phyloP scores from a whole-genome alignment of 2,888 invertebrate genomes.

The Meta bourneti region DNA sequence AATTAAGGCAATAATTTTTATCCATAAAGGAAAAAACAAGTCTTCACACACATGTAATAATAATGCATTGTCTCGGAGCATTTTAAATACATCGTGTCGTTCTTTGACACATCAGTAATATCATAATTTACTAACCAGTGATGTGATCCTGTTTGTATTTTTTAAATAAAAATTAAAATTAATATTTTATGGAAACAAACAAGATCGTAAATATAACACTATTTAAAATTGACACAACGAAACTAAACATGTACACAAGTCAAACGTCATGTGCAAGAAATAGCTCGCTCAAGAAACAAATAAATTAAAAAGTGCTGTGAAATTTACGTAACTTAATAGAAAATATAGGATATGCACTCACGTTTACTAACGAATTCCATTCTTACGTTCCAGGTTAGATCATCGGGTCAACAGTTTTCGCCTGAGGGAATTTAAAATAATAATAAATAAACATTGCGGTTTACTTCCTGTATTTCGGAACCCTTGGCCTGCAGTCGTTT shows the following conservation, averaged over 20 bases:
- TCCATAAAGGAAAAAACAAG: no score
- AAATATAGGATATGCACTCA: slow-evolving; percentile 21
- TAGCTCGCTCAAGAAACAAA: neutral
- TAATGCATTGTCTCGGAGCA: no score
- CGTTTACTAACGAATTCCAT: slow-evolving; percentile 21
- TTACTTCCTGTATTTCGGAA: slow-evolving; percentile 67
- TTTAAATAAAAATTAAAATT: no score
- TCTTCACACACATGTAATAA: no score
- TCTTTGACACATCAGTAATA: no score
- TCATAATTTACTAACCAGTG: no score
- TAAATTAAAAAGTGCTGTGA: neutral
- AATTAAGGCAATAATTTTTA: no score
- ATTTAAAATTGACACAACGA: no score
- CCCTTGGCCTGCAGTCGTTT: slow-evolving; percentile 57
- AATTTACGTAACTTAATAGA: neutral
- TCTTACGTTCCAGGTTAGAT: slow-evolving; percentile 43
- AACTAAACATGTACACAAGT: neutral
- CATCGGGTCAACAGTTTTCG: slow-evolving; percentile 55
- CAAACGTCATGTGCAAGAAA: neutral
- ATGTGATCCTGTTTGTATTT: no score
- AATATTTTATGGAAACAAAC: no score
- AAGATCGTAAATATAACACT: no score
- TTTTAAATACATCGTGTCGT: no score
- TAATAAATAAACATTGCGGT: slow-evolving; percentile 64
- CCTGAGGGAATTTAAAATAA: slow-evolving; percentile 16